Percentiles rank a stretch among this genome's conserved stretches.
phyloP scores from a whole-genome alignment of 2,888 invertebrate species.

The Pherbina coryleti region DNA sequence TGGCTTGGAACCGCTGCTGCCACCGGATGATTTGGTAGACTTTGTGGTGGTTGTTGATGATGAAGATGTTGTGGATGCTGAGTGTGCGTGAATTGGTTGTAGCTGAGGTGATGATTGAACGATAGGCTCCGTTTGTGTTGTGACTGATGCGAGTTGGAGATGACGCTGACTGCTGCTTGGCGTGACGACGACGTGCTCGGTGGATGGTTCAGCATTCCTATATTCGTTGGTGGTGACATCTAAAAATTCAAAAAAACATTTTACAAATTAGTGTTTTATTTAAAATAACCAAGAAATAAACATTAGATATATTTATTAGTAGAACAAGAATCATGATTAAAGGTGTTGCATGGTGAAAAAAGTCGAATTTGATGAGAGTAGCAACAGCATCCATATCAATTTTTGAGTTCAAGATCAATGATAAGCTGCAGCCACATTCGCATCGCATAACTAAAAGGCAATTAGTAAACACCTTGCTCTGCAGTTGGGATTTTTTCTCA shows the following conservation, averaged over 20 bases:
- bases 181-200: slow-evolving; percentile 38
- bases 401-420: neutral
- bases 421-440: slow-evolving; percentile 40
- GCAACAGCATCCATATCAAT: neutral
- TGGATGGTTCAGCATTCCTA: slow-evolving; percentile 63
- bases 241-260: slow-evolving; percentile 59
- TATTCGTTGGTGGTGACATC: slow-evolving; percentile 75
- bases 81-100: slow-evolving; percentile 73
- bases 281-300: neutral
- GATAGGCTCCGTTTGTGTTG: slow-evolving; percentile 79
- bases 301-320: neutral
- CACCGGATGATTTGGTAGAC: slow-evolving; percentile 74
- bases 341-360: neutral
- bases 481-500: neutral
- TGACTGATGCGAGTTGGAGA: slow-evolving; percentile 68
- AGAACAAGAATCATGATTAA: neutral
- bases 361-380: neutral
- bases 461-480: slow-evolving; percentile 25
- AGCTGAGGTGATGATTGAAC: slow-evolving; percentile 79
- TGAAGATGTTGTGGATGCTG: slow-evolving; percentile 72
- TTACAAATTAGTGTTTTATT: slow-evolving; percentile 30
- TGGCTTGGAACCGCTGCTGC: slow-evolving; percentile 59
- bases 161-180: neutral
- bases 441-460: slow-evolving; percentile 25
- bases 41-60: slow-evolving; percentile 71